Percentiles rank a stretch among this genome's conserved stretches.
phyloP scores from a whole-genome alignment of 2,113 vertebrate species.

The Chaenocephalus aceratus region DNA sequence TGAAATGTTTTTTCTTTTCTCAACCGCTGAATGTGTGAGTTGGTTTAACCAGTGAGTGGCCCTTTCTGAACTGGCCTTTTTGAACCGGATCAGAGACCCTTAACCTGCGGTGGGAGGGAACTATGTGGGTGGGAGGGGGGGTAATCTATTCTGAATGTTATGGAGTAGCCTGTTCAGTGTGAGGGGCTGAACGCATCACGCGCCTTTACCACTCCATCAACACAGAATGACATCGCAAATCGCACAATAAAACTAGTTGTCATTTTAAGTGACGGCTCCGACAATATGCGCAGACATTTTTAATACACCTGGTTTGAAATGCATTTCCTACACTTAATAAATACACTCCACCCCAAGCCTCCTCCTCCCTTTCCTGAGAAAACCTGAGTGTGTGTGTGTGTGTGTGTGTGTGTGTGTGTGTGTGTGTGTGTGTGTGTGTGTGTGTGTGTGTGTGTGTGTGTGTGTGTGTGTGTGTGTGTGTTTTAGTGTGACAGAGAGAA shows the following conservation, averaged over 20 bases:
- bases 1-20: conserved; percentile 38
- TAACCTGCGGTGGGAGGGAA: conserved; percentile 51
- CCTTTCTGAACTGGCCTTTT: conserved; percentile 76
- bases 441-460: conserved; percentile 35
- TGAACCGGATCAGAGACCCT: conserved; percentile 64
- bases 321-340: conserved; percentile 65
- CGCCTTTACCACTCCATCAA: conserved; percentile 76
- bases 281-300: conserved; percentile 62
- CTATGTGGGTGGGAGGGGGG: conserved; percentile 23
- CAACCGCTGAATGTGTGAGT: conserved; percentile 76
- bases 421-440: not conserved
- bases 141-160: conserved; percentile 83
- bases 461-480: conserved; percentile 13
- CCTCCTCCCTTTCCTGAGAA: conserved; percentile 59
- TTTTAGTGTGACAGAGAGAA: conserved; percentile 31
- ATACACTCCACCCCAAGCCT: conserved; percentile 59
- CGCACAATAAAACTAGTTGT: conserved; percentile 44
- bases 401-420: conserved; percentile 8
- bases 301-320: conserved; percentile 66
- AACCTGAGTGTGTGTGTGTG: conserved; percentile 41
- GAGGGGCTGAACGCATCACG: conserved; percentile 76
- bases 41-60: conserved; percentile 49
- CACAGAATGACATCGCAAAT: conserved; percentile 62
- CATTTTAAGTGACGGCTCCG: conserved; percentile 4
- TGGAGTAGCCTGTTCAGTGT: conserved; percentile 76